Base-by-base conservation (phyloP, 1,140 invertebrate species). In the Lordiphosa stackelbergi region DNA sequence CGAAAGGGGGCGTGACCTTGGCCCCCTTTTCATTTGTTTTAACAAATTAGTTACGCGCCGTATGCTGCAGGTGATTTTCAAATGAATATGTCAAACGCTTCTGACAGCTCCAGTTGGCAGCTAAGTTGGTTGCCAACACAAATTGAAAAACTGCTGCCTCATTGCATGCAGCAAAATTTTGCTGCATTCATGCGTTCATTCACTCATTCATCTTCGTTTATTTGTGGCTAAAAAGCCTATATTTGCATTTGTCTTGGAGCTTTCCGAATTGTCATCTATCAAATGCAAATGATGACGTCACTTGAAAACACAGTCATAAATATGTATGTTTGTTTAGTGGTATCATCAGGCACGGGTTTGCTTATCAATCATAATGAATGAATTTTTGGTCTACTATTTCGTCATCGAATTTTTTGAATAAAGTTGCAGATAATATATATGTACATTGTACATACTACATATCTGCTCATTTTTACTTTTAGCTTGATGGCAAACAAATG, bases 21-120 rank as follows among this genome's bases (percentile, higher is more conserved):
- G 5, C 1, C 7, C 38, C 35, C 13, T 31, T 43, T 62, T 38
- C 55, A 42, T 73, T 59, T 73, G 69, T 43, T 54, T 57, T 49
- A 58, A 68, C 53, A 68, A 79, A 79, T 79, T 79, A 81, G 71
- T 81, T 81, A 81, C 72, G 77, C 66, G 52, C 51, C 42, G 49
- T 13, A 45, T 55, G 36, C 22, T 63, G 74, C 74, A 79, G 74
- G 74, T 78, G 74, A 71, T 74, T 74, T 64, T 59, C 58, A 73
- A 71, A 81, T 69, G 65, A 51, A 69, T 62, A 62, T 69, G 66
- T 69, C 66, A 62, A 63, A 59, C 52, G 42, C 19, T 55, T 73
- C 38, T 79, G 65, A 59, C 58, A 58, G 54, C 35, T 37, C 47
- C 37, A 45, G 68, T 55, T 71, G 68, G 56, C 64, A 57, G 54